Evolutionary conservation across 2,113 vertebrate species (phyloP).

Genomic region (Danio rerio): GRCz12tu NC_133195.1:55252001-55252500

Average conservation of each 20-base stretch:
- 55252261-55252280: not conserved
- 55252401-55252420: too few species aligned
- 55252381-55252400: too few species aligned
- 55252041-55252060: not conserved
- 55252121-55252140: constrained; percentile 39
- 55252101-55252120: constrained; percentile 61
- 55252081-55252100: constrained; percentile 65
- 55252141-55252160: constrained; percentile 36
- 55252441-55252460: too few species aligned
- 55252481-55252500: too few species aligned
- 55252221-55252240: constrained; percentile 31
- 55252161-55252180: constrained; percentile 16
- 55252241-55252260: not conserved
- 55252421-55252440: too few species aligned
- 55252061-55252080: constrained; percentile 48
- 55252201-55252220: constrained; percentile 38
- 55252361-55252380: too few species aligned
- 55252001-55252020: too few species aligned
- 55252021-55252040: too few species aligned
- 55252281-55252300: not conserved
- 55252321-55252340: too few species aligned
- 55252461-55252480: too few species aligned
- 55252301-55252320: not conserved
- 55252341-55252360: too few species aligned
- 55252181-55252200: constrained; percentile 15